Evolutionary conservation across 2,888 invertebrate species (phyloP), one percentile per base, ranked within the genome.

Genomic region (Asteroscopus sphinx): DNA sequence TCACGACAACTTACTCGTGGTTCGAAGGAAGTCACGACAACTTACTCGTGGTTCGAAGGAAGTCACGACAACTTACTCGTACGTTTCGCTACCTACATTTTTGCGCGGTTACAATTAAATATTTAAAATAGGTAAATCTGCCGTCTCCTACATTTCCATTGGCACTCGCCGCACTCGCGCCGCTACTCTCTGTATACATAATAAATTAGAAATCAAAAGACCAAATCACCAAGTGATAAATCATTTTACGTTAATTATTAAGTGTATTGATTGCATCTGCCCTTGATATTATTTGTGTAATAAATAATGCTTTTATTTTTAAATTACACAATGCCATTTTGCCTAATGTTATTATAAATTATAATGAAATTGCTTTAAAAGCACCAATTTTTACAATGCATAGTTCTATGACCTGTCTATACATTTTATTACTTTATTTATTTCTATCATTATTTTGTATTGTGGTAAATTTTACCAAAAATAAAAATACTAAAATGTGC

Each of bases 281-380:
- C 90, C 88, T 90, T 92, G 93, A 93, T 93, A 93, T 92, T 93
- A 93, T 91, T 92, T 90, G 87, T 91, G 87, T 92, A 92, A 87
- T 89, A 89, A 86, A 15, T 90, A 89, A 89, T 90, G 90, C 91
- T 92, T 93, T 92, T 93, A 92, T 92, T 92, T 91, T 92, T 90
- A 92, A 91, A 92, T 88, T 91, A 92, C 92, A 92, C 93, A 92
- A 90, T 93, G 94, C 94, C 94, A n/a, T n/a, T 93, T 93, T 94
- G 94, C 94, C 93, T 93, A 94, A 92, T 93, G 91, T 94, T 93
- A 93, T 93, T 92, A 92, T 92, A 93, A 92, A 93, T 94, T 93
- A 93, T 93, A 93, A 77, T 89, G 89, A 90, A 90, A 93, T 91
- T 93, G 93, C 94, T 94, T 94, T 88, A 93, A 94, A 94, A 94